These are phyloP conservation scores for Cecropterus lyciades DNA, from an alignment of 1,140 invertebrate genomes.

Conservation along the genomic window DNA sequence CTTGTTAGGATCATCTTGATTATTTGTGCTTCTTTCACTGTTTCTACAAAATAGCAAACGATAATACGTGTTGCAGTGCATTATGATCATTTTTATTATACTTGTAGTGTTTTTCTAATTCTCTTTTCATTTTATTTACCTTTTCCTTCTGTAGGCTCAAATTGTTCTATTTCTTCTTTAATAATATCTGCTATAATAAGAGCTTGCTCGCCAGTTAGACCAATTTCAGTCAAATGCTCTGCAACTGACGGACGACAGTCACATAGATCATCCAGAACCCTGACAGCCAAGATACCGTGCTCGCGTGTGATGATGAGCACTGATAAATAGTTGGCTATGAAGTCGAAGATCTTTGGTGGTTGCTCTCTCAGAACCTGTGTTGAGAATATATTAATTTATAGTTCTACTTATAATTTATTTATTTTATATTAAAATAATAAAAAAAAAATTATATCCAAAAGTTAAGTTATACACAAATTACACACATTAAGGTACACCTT, in stretches of 20 bases:
- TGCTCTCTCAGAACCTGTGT: slow-evolving; percentile 85
- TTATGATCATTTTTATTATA: too few species aligned
- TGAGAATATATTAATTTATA: background rate
- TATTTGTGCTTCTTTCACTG: slow-evolving; percentile 66
- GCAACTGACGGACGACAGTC: slow-evolving; percentile 69
- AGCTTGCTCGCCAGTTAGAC: slow-evolving; percentile 47
- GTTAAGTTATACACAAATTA: too few species aligned
- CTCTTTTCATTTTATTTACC: slow-evolving; percentile 40
- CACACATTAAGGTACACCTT: too few species aligned
- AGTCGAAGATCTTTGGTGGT: slow-evolving; percentile 86
- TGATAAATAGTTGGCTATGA: slow-evolving; percentile 89
- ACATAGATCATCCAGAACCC: slow-evolving; percentile 70
- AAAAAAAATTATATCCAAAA: too few species aligned
- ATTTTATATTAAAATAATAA: too few species aligned
- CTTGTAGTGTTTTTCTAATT: too few species aligned
- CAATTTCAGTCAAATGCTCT: slow-evolving; percentile 63
- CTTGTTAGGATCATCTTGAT: slow-evolving; percentile 61
- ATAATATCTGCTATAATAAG: slow-evolving; percentile 54
- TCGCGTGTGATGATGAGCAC: slow-evolving; percentile 88
- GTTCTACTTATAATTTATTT: too few species aligned
- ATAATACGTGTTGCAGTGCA: too few species aligned
- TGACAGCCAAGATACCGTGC: slow-evolving; percentile 69
- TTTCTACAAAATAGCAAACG: slow-evolving; percentile 51
- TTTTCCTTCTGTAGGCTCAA: slow-evolving; percentile 55
- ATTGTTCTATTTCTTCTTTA: slow-evolving; percentile 64